Conservation (phyloP, 1,140 invertebrate species). For the Panulirus ornatus region DNA sequence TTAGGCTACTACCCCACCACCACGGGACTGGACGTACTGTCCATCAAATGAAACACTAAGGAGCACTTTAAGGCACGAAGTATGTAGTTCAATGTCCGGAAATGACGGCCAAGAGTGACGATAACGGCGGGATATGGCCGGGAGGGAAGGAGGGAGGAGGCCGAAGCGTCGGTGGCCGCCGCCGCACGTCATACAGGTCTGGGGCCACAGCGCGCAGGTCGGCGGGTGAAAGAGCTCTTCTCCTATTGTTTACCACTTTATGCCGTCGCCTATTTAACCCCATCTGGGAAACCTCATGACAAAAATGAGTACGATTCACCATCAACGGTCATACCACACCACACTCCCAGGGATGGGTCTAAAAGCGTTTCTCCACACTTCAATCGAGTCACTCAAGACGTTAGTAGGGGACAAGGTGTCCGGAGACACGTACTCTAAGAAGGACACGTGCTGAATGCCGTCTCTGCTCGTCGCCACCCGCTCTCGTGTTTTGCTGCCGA, state of each 20-base stretch:
- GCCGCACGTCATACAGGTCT: not conserved
- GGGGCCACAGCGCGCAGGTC: slow-evolving; percentile 54
- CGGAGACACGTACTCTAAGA: slow-evolving; percentile 34
- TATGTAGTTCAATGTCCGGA: too few species aligned
- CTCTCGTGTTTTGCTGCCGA: slow-evolving; percentile 50
- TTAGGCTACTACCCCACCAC: too few species aligned
- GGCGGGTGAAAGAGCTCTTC: not conserved
- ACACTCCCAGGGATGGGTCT: not conserved
- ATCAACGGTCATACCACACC: too few species aligned
- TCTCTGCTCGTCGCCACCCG: not conserved
- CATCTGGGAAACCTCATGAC: too few species aligned
- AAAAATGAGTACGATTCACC: too few species aligned
- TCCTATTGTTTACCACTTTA: too few species aligned
- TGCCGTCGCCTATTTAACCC: not conserved
- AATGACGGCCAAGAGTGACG: not conserved
- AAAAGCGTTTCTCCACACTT: slow-evolving; percentile 5
- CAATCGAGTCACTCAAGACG: slow-evolving; percentile 10
- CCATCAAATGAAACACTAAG: not conserved
- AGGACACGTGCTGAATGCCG: slow-evolving; percentile 65
- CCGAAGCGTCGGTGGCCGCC: not conserved
- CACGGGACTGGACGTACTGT: too few species aligned
- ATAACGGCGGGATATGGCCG: too few species aligned
- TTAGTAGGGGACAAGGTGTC: not conserved
- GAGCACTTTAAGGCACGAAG: not conserved
- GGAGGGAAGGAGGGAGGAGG: not conserved